These are phyloP conservation scores for Chiloscyllium plagiosum DNA, from an alignment of 2,113 vertebrate species.

Conservation along the genomic window DNA sequence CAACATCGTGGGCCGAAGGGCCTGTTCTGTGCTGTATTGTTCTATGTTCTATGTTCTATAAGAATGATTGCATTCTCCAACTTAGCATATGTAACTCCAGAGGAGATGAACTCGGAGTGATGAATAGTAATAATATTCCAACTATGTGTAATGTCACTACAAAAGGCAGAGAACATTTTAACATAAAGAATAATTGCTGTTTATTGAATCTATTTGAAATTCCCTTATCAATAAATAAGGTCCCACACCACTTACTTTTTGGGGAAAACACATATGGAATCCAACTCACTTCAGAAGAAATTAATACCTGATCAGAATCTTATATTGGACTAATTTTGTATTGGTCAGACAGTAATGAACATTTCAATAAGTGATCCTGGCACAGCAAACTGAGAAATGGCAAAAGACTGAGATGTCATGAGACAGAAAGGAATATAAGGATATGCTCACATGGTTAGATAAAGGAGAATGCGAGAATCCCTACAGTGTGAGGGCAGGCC, in stretches of 20 bases:
- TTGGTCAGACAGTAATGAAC: background rate
- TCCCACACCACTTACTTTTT: background rate
- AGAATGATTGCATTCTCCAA: background rate
- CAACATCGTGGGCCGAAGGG: no score
- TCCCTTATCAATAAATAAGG: background rate
- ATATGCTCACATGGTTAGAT: background rate
- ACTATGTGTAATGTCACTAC: background rate
- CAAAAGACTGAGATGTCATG: background rate
- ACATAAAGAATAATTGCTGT: background rate
- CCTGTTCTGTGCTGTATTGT: no score
- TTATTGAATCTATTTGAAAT: background rate
- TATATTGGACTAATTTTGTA: background rate
- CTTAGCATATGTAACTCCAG: background rate
- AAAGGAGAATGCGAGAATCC: background rate
- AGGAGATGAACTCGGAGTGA: background rate
- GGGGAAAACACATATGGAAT: background rate
- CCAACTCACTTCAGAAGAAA: background rate
- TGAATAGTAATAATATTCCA: background rate
- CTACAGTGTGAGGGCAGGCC: no score
- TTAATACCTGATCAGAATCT: constrained; percentile 3
- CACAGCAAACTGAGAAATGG: background rate
- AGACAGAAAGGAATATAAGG: background rate
- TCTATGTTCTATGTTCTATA: no score
- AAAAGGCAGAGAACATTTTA: background rate
- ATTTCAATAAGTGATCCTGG: background rate